Conservation (phyloP, 2,888 invertebrate species). For the Nomada fucata region DNA sequence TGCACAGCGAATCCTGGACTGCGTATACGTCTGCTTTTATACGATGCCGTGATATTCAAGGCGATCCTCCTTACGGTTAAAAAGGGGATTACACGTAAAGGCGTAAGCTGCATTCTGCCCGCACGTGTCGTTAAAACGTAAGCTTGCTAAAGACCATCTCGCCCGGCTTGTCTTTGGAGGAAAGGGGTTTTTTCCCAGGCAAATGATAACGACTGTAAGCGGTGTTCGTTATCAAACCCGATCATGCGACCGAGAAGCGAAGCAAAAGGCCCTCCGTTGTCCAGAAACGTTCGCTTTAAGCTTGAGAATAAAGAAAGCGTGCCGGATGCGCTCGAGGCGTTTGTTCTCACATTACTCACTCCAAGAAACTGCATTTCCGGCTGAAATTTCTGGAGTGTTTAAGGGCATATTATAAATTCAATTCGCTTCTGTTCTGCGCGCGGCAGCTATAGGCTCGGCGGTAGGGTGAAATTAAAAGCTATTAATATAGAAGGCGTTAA, state of each 20-base stretch:
- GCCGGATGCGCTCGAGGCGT: too few species aligned
- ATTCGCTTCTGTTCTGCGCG: too few species aligned
- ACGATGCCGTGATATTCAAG: slow-evolving; percentile 24
- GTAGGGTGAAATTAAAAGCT: background rate
- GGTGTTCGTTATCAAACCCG: slow-evolving; percentile 16
- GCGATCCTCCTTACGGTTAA: slow-evolving; percentile 38
- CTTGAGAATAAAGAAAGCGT: background rate
- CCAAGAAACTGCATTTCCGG: too few species aligned
- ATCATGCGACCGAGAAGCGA: background rate
- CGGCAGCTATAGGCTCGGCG: too few species aligned
- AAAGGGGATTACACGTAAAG: slow-evolving; percentile 44
- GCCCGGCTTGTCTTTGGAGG: slow-evolving; percentile 43
- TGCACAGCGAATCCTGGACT: slow-evolving; percentile 22
- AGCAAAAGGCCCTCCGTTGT: background rate
- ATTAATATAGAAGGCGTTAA: background rate
- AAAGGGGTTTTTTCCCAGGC: slow-evolving; percentile 10
- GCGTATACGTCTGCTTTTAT: slow-evolving; percentile 25
- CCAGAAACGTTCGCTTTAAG: background rate
- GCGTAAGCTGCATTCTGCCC: slow-evolving; percentile 54
- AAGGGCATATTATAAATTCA: too few species aligned
- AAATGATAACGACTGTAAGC: slow-evolving; percentile 36
- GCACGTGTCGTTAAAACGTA: slow-evolving; percentile 64
- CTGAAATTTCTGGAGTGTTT: too few species aligned
- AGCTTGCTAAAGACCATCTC: slow-evolving; percentile 58
- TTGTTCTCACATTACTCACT: too few species aligned